Base-by-base conservation (phyloP, 2,797 vertebrate species). In the Stomatorhinus walkeri region DNA sequence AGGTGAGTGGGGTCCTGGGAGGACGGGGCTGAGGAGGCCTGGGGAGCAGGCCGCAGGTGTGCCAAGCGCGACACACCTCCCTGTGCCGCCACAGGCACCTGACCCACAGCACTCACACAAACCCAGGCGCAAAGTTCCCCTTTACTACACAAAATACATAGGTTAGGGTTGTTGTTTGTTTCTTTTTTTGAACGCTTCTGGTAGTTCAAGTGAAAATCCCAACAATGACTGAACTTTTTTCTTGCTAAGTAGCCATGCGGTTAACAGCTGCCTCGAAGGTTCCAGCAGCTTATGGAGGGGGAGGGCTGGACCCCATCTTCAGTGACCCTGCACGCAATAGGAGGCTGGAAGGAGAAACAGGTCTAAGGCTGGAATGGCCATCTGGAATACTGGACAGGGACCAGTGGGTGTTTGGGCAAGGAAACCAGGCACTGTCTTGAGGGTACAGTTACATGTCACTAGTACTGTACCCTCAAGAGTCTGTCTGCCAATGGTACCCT, bases 31-130 rank as follows among this genome's bases (percentile, higher is more conserved):
- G 48, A 51, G 22, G 83, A 85, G 46, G 22, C 49, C 10, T 2
- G 46, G 48, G 83, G 46, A n/a, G n/a, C 46, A 36, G 84, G 22
- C n/a, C 83, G 12, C 84, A 85, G 84, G 84, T 85, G 84, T 85
- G 22, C 48, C 5, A 2, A 32, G 84, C 4, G 0, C 10, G 22
- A 54, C 22, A 32, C 12, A 12, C 48, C 84, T 36, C 76, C 12
- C 46, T 54, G 9, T 32, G 22, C 49, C 2, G 48, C 43, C 46
- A 32, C 46, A 32, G 24, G 22, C 48, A 52, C 46, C 83, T 85
- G 48, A 16, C 83, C 48, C 48, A 32, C 84, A 28, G 24, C 40
- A 46, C 6, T 2, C 36, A 79, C 72, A 81, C 36, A 19, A 7
- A 43, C 32, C 19, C 14, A 10, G 16, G 76, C 76, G n/a, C 5